phyloP scores from a whole-genome alignment of 2,113 vertebrate species.

The Psettodes erumei region DNA sequence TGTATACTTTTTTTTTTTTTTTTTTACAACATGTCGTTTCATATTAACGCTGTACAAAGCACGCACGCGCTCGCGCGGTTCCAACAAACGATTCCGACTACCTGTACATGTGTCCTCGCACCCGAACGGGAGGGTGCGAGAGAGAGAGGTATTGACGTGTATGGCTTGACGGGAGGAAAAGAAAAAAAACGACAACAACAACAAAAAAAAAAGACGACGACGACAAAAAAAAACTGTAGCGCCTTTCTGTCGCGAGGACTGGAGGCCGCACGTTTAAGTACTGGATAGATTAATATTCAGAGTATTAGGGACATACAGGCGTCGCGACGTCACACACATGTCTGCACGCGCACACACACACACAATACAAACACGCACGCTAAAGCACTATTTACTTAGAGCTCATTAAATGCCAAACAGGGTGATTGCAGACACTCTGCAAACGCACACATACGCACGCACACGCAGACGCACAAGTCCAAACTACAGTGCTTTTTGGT shows the following conservation, averaged over 20 bases:
- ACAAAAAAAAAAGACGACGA: no score
- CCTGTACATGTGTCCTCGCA: constrained; percentile 85
- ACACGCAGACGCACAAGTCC: constrained; percentile 50
- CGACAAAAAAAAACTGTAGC: constrained; percentile 39
- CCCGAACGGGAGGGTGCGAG: constrained; percentile 88
- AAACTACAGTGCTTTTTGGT: constrained; percentile 82
- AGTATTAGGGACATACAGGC: constrained; percentile 43
- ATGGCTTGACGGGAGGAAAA: constrained; percentile 93
- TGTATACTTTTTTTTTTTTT: constrained; percentile 79
- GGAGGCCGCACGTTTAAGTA: constrained; percentile 54
- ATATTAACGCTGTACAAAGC: constrained; percentile 74
- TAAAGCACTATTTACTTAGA: constrained; percentile 71
- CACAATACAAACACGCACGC: constrained; percentile 29
- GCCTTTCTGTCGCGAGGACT: constrained; percentile 51
- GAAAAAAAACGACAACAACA: no score
- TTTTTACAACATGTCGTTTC: constrained; percentile 74
- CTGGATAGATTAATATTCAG: constrained; percentile 72
- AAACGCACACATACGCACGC: constrained; percentile 61
- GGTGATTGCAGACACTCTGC: constrained; percentile 50
- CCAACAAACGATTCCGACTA: constrained; percentile 75
- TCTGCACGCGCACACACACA: constrained; percentile 9
- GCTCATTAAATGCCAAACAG: constrained; percentile 66
- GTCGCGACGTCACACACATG: constrained; percentile 39
- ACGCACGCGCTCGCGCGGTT: constrained; percentile 49
- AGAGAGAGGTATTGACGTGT: constrained; percentile 98